Evolutionary conservation across 1,140 invertebrate genomes (phyloP).

Genomic region (Dufourea novaeangliae): DNA sequence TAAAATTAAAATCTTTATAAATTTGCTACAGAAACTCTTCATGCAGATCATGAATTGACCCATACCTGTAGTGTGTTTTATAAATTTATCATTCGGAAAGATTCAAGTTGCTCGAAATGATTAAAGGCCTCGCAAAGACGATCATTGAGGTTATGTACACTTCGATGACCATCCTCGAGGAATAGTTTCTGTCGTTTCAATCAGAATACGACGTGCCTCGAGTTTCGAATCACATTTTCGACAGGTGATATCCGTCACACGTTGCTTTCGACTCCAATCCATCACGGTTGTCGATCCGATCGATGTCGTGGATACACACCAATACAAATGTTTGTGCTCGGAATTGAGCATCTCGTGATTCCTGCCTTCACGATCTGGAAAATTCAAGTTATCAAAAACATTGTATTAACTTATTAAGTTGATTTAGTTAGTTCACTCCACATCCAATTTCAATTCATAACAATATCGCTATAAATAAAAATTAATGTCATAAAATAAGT

Average conservation of each 20-base stretch:
- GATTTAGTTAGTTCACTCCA: too few species aligned
- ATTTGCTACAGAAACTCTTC: too few species aligned
- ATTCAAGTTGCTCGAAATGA: neutral
- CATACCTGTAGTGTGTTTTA: neutral
- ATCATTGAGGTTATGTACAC: neutral
- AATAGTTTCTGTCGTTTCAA: neutral
- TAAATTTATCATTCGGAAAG: neutral
- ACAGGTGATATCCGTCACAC: slow-evolving; percentile 61
- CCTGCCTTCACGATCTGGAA: neutral
- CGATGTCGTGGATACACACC: neutral
- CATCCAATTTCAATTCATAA: too few species aligned
- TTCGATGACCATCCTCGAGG: neutral
- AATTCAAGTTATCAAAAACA: neutral
- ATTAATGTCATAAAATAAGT: too few species aligned
- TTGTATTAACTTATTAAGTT: neutral
- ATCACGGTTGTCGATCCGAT: slow-evolving; percentile 54
- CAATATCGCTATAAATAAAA: too few species aligned
- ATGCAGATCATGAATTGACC: too few species aligned
- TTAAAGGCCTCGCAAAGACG: neutral
- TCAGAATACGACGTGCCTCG: neutral
- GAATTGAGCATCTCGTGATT: neutral
- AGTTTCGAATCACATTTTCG: slow-evolving; percentile 60
- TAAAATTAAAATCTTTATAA: too few species aligned
- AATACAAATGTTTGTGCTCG: slow-evolving; percentile 2
- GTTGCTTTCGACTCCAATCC: slow-evolving; percentile 67